A percentile compares a stretch with the other conserved stretches of the same genome.
Evolutionary conservation across 2,113 vertebrate genomes (phyloP).

Genomic region (Formicarius rufipectus): DNA sequence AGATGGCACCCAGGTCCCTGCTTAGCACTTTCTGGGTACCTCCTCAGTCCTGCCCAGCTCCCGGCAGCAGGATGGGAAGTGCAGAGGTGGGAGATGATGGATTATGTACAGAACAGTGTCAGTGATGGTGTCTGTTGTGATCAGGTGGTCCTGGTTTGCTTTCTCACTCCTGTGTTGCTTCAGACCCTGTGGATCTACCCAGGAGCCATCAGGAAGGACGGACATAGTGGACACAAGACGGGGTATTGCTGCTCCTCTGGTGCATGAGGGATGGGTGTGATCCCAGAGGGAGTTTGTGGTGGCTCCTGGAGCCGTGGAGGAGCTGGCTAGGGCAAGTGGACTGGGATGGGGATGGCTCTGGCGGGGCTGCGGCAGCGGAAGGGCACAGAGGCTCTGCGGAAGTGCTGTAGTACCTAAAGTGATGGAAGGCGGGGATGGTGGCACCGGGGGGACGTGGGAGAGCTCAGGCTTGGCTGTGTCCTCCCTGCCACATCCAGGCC

Average conservation of each 20-base stretch:
- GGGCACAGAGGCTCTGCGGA: not conserved
- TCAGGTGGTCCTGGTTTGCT: fast-evolving
- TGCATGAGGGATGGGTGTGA: not conserved
- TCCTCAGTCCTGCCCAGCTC: not conserved
- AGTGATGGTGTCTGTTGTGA: fast-evolving
- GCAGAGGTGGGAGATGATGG: not conserved
- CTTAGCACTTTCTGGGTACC: fast-evolving
- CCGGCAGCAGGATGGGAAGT: not conserved
- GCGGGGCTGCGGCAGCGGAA: not conserved
- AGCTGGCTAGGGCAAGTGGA: not conserved
- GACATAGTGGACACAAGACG: fast-evolving
- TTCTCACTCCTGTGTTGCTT: not conserved
- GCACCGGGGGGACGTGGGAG: not conserved
- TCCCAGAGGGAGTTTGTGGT: not conserved
- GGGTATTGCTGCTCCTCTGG: not conserved
- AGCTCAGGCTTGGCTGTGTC: not conserved
- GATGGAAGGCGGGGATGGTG: not conserved
- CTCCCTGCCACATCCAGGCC: not conserved
- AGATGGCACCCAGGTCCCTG: fast-evolving
- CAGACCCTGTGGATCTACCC: fast-evolving
- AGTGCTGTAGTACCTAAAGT: not conserved
- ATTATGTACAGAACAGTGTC: not conserved
- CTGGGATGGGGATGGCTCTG: not conserved
- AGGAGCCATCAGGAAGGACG: not conserved
- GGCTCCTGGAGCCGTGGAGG: not conserved